Conservation (phyloP, 2,113 vertebrate genomes). For the Actinemys pallida region DNA sequence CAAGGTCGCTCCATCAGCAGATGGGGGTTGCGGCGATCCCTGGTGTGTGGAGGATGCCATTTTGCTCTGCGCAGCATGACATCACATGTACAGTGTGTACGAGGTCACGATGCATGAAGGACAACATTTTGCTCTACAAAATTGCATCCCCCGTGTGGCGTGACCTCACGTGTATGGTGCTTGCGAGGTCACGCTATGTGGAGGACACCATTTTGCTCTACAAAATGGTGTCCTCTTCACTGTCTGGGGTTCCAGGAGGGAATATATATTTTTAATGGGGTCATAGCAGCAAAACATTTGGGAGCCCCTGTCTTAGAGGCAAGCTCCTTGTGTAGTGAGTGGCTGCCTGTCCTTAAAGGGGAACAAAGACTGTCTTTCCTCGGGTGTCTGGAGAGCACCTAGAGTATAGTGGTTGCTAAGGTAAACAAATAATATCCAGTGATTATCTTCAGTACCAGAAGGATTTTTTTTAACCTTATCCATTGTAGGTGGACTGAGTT, state of each 20-base stretch:
- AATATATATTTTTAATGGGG: neutral
- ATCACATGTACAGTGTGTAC: neutral
- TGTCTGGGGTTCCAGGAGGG: neutral
- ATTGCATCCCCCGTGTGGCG: too few relatives aligned
- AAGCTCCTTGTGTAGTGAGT: neutral
- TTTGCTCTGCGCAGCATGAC: neutral
- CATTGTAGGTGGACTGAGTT: neutral
- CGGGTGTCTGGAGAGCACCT: neutral
- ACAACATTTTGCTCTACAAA: neutral
- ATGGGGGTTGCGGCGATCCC: neutral
- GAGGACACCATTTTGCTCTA: neutral
- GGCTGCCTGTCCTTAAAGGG: neutral
- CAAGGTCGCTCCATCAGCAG: neutral
- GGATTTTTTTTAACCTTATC: neutral
- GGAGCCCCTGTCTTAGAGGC: neutral
- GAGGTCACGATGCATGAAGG: neutral
- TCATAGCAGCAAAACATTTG: neutral
- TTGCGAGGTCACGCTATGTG: too few relatives aligned
- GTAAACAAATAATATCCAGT: neutral
- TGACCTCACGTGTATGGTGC: too few relatives aligned
- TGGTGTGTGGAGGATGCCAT: neutral
- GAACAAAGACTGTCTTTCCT: neutral
- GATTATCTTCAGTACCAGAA: neutral
- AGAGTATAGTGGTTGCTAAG: neutral
- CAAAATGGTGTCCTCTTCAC: neutral